Evolutionary conservation across 2,113 vertebrate species (phyloP), one percentile per base, ranked within the genome.

Genomic region (Delphinapterus leucas): DNA sequence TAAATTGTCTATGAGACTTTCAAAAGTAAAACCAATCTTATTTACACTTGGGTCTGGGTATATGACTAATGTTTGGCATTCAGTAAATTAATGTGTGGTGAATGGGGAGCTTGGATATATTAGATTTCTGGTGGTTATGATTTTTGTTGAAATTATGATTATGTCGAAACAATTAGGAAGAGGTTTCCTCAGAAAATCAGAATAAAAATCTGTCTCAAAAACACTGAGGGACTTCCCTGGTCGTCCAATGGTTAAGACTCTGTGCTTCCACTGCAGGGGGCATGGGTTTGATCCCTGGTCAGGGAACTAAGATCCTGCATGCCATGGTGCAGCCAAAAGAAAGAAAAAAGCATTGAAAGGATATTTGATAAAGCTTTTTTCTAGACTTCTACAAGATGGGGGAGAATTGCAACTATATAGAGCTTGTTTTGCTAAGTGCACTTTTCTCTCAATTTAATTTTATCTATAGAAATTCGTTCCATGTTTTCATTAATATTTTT

Each of bases 191-290:
- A 21, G 8, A 95, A 88, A 82, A 47, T 82, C 8, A n/a, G 14
- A 92, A 63, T 90, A 83, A 95, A 88, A 65, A 41, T 88, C 49
- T 92, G 10, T 53, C 31, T 84, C 53, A 70, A 79, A 83, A 88
- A 5, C 13, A 83, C 20, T 58, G 55, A 21, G 55, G 18, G 55
- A 58, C 55, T 58, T 58, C 20, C 55, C 55, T 58, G 7, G 20
- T 18, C 2, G 2, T 58, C 18, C 55, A 21, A 21, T 58, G 55
- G 20, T 21, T 58, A 58, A 58, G 20, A 21, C 6, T 58, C 6
- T 58, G 55, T 58, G 55, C 55, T 58, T 58, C 18, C 55, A 58
- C 2, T 58, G 55, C 18, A 58, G 55, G 20, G 55, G 20, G 6
- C 55, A 58, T 58, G 55, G 55, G 18, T 58, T 58, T 7, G 0